phyloP scores from a whole-genome alignment of 92 coral and sea anemone genomes.

The Porites cylindrica region DNA sequence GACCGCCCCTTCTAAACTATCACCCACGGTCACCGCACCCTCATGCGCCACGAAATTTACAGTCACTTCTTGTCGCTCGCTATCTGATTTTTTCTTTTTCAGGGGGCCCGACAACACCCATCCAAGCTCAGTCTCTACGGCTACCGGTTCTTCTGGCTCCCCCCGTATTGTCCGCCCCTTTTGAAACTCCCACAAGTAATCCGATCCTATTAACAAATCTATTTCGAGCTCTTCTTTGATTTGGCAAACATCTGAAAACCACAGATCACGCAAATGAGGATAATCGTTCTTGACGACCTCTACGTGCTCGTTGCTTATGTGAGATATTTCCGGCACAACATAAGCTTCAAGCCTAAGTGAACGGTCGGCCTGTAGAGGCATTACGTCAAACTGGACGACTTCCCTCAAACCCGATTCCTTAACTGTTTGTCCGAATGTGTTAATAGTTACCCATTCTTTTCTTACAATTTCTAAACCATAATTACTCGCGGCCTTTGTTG shows the following conservation, averaged over 20 bases:
- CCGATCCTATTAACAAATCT: conserved; percentile 30
- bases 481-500: conserved; percentile 25
- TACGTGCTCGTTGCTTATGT: conserved; percentile 53
- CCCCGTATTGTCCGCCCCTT: conserved; percentile 32
- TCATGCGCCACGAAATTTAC: no score
- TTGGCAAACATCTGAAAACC: no score
- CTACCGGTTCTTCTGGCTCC: no score
- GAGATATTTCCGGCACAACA: conserved; percentile 67
- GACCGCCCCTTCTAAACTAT: conserved; percentile 40
- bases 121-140: no score
- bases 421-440: conserved; percentile 39
- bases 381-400: conserved; percentile 40
- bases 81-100: no score
- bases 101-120: no score
- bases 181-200: conserved; percentile 70
- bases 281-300: no score
- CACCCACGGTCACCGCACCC: not conserved
- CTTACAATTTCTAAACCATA: conserved; percentile 52
- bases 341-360: conserved; percentile 41
- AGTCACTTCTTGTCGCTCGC: no score
- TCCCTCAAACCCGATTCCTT: conserved; percentile 40
- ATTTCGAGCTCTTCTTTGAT: no score
- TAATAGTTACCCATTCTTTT: conserved; percentile 54
- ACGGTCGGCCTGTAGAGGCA: conserved; percentile 42
- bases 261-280: no score